phyloP scores from a whole-genome alignment of 2,113 vertebrate species.

The Mastomys coucha region DNA sequence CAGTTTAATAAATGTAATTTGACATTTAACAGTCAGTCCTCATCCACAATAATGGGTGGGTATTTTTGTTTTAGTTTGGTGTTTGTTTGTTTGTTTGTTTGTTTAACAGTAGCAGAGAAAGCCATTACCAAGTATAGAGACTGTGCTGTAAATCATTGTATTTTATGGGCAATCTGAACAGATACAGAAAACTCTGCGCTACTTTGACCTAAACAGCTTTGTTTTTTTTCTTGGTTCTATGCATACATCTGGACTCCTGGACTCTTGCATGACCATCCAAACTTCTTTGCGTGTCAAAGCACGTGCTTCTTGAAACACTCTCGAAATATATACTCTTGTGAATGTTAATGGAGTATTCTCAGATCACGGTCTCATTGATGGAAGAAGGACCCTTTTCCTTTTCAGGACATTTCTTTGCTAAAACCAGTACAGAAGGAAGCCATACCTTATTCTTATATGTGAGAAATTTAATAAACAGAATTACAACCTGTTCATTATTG shows the following conservation, averaged over 20 bases:
- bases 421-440: neutral
- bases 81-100: too few species aligned
- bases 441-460: neutral
- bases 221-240: neutral
- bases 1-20: neutral
- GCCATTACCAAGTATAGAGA: neutral
- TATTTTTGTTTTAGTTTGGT: too few species aligned
- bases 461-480: slow-evolving; percentile 49
- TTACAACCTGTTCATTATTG: neutral
- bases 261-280: neutral
- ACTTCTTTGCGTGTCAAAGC: neutral
- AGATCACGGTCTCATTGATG: neutral
- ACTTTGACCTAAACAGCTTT: neutral
- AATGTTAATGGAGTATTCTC: neutral
- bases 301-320: neutral
- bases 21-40: neutral
- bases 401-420: neutral
- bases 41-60: neutral
- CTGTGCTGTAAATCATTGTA: neutral
- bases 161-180: neutral
- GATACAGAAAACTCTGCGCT: neutral
- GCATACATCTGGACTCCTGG: too few species aligned
- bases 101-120: neutral
- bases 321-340: neutral
- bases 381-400: neutral